phyloP scores from a whole-genome alignment of 1,140 invertebrate species.

The Drosophila melanogaster region Release_6_plus_ISO1_MT NC_004354.4:2649001-2649500 shows the following conservation, averaged over 20 bases:
- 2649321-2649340: conserved; percentile 17
- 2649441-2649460: neutral
- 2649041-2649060: too few species aligned
- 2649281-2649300: conserved; percentile 37
- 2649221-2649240: conserved; percentile 54
- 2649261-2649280: conserved; percentile 21
- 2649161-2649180: conserved; percentile 21
- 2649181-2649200: conserved; percentile 18
- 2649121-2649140: conserved; percentile 18
- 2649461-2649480: conserved; percentile 23
- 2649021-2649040: too few species aligned
- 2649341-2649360: conserved; percentile 41
- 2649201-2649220: conserved; percentile 3
- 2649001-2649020: too few species aligned
- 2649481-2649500: neutral
- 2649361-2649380: conserved; percentile 2
- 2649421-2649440: conserved; percentile 35
- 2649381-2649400: conserved; percentile 1
- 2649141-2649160: conserved; percentile 3
- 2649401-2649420: conserved; percentile 25
- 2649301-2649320: conserved; percentile 71
- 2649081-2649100: neutral
- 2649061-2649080: conserved; percentile 26
- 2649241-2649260: conserved; percentile 48
- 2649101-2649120: conserved; percentile 1